Percentiles rank a stretch among this genome's conserved stretches.
Conservation (phyloP, 2,113 vertebrate species). For the Dinomys branickii region DNA sequence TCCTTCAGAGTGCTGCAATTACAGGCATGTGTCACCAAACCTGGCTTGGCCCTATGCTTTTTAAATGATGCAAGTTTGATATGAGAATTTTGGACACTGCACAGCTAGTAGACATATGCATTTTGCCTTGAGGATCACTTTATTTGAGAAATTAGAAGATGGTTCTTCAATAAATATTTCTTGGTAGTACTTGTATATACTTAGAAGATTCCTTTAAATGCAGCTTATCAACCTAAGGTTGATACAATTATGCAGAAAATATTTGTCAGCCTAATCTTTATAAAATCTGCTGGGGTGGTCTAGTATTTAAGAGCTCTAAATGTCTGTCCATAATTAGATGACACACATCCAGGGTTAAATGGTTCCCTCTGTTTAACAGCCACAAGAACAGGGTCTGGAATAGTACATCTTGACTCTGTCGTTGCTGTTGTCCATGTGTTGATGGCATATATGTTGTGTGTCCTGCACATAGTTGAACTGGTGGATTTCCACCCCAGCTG, state of each 20-base stretch:
- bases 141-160: not conserved
- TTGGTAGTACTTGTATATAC: not conserved
- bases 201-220: not conserved
- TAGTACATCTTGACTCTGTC: not conserved
- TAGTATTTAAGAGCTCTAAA: not conserved
- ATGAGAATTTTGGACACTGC: not conserved
- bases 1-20: not conserved
- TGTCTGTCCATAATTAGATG: not conserved
- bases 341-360: not conserved
- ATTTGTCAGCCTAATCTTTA: not conserved
- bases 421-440: not conserved
- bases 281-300: not conserved
- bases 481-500: not conserved
- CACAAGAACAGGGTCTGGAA: not conserved
- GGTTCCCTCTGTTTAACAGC: not conserved
- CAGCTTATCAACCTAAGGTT: not conserved
- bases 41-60: not conserved
- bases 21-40: not conserved
- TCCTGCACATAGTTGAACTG: not conserved
- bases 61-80: not conserved
- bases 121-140: not conserved
- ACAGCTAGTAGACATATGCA: not conserved
- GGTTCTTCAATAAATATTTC: not conserved
- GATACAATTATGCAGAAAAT: not conserved
- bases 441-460: not conserved